Base-by-base conservation (phyloP, 2,113 vertebrate species). In the Craseonycteris thonglongyai region DNA sequence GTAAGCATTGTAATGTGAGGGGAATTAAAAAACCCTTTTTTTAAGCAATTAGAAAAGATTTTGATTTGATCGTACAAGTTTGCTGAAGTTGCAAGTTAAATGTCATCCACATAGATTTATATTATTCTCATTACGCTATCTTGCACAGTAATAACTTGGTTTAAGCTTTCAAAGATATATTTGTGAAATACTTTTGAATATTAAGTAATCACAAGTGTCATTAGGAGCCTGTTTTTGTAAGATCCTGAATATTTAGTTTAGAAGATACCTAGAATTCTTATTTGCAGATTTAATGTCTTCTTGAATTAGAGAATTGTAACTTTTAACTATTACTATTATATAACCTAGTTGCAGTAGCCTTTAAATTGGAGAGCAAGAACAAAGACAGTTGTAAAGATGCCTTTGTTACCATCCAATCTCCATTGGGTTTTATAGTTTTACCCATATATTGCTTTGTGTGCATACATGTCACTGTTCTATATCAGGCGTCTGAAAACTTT, bases 11-110 rank as follows among this genome's bases (percentile, higher is more conserved):
- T 69, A 76, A 40, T 4, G 47, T 22, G 6, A 38, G 58, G 11
- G 33, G 8, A 71, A 2, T 81, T n/a, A n/a, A n/a, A n/a, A n/a
- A n/a, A n/a, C n/a, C n/a, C 61, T 38, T 56, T 91, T 88, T 90
- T 61, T 9, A 74, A 87, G n/a, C 65, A 82, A 78, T 81, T 93
- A 84, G 42, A 30, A 80, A 88, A 88, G 19, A 47, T 81, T 91
- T 92, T 84, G 47, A 76, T 54, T 86, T 80, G 66, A 95, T 5
- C 30, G 28, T 42, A 74, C 2, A 54, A 33, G 35, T 83, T 88
- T 74, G 49, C 59, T 96, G 66, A 93, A 94, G 35, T 59, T 88
- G 38, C 61, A 78, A 47, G 93, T 38, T 82, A 91, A 85, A 88
- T 85, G 28, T 66, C 49, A 91, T 74, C 7, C 16, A 33, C 21